Conservation (phyloP, 30 jellyfish, hydroid and myxozoan species). For the Hydra vulgaris region DNA sequence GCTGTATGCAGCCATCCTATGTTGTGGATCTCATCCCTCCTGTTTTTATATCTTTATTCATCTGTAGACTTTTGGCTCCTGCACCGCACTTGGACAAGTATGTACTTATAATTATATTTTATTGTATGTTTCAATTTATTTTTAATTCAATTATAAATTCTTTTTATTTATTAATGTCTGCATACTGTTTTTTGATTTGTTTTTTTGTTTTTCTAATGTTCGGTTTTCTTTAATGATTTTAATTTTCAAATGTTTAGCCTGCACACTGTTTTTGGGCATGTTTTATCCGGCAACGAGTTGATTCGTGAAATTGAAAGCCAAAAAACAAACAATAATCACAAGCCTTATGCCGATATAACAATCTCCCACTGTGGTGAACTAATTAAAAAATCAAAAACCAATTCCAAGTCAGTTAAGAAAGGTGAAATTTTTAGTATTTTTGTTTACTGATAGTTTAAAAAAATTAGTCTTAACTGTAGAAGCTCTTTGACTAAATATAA, state of each 20-base stretch:
- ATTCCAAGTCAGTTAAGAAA: neutral
- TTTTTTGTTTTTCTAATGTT: neutral
- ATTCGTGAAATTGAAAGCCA: conserved; percentile 84
- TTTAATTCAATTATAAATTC: too few relatives aligned
- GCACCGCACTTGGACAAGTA: conserved; percentile 97
- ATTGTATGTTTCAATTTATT: neutral
- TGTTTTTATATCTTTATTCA: conserved; percentile 30
- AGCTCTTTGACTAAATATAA: neutral
- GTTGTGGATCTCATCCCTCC: conserved; percentile 5
- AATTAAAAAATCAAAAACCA: conserved; percentile 56
- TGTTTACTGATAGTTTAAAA: neutral
- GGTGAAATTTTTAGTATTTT: neutral
- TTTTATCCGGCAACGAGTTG: conserved; percentile 71
- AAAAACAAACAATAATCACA: conserved; percentile 66
- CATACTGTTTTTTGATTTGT: neutral
- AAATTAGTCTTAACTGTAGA: neutral
- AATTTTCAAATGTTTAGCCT: conserved; percentile 34
- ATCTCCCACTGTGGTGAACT: conserved; percentile 88
- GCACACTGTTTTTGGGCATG: conserved; percentile 97
- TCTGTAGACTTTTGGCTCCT: conserved; percentile 64
- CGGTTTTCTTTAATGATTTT: neutral
- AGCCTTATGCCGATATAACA: conserved; percentile 90
- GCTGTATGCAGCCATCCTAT: neutral
- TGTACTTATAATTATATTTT: conserved; percentile 12
- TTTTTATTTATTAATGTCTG: too few relatives aligned